Evolutionary conservation across 2,888 invertebrate species (phyloP), one percentile per base, ranked within the genome.

Genomic region (Melanargia galathea): DNA sequence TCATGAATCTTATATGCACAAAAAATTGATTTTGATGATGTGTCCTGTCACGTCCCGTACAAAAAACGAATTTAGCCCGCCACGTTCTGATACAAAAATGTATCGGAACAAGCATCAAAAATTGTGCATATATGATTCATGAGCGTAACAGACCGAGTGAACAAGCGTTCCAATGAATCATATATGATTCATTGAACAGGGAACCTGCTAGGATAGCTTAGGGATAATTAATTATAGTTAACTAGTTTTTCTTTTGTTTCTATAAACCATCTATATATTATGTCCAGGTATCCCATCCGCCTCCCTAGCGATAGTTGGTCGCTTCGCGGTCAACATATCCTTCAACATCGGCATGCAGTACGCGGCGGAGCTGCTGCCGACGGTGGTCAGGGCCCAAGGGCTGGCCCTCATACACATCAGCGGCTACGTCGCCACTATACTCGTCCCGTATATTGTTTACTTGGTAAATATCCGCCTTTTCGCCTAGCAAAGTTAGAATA

Each of bases 321-420:
- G 97, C 24, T 97, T 97, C 74, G 95, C 95, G 62, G 95, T 97
- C 2, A 97, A 97, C 80, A 96, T 97, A 43, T 95, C 97, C 0
- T 97, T 95, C 83, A 97, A 97, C 79, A 96, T 97, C 70, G 97
- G 97, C 0, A 92, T 97, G 68, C 97, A 97, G 75, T 97, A 97
- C 80, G 97, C 96, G 0, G 97, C 97, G 0, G 97, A 97, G 80
- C 86, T 97, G 7, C 80, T 97, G 3, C 97, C 97, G 0, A 97
- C 97, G 0, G 96, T 97, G 0, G 95, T 97, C 0, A 85, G 97
- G 26, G 97, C 96, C 0, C 97, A 97, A 80, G 97, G 97, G 0
- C 94, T 97, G 0, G 96, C 96, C 0, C 84, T 96, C 13, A 95
- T 97, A 62, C 96, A 97, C 75, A 96, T 96, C 52, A 95, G 95